These are phyloP conservation scores for Torymus texanus DNA, from an alignment of 2,888 invertebrate species.

Conservation along the genomic window DNA sequence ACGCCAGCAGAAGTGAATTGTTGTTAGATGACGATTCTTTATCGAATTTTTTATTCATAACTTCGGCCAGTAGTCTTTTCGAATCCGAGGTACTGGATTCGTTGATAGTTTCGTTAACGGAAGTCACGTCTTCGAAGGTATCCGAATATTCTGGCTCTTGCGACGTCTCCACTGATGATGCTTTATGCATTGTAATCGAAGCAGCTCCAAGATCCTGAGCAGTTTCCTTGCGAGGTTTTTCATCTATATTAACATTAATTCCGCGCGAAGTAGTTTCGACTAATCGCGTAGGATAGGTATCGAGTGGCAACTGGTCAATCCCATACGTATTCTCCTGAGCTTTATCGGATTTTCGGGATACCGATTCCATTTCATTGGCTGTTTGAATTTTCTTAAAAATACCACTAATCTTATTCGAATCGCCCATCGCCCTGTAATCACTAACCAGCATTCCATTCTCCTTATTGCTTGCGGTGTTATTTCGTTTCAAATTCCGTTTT, in stretches of 20 bases:
- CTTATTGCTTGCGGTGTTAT: background rate
- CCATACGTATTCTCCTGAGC: background rate
- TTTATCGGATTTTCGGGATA: background rate
- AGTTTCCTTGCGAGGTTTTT: too few species aligned
- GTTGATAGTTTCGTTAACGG: background rate
- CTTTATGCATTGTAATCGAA: too few species aligned
- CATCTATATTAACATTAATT: too few species aligned
- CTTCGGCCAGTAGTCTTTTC: background rate
- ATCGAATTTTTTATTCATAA: background rate
- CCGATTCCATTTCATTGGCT: background rate
- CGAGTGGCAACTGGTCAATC: background rate
- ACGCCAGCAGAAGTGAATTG: background rate
- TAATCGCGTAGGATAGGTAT: too few species aligned
- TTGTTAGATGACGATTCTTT: conserved; percentile 10
- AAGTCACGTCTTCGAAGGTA: conserved; percentile 4
- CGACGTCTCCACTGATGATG: background rate
- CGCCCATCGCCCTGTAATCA: background rate
- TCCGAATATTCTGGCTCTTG: background rate
- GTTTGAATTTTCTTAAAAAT: background rate
- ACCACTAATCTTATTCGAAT: background rate
- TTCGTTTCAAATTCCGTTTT: background rate
- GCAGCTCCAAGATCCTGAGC: too few species aligned
- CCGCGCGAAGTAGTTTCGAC: too few species aligned
- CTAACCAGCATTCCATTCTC: too few species aligned
- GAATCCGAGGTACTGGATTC: background rate